A percentile compares a stretch with the other conserved stretches of the same genome.
Evolutionary conservation across 2,113 vertebrate species (phyloP).

Genomic region (Forbesichthys papilliferus): DNA sequence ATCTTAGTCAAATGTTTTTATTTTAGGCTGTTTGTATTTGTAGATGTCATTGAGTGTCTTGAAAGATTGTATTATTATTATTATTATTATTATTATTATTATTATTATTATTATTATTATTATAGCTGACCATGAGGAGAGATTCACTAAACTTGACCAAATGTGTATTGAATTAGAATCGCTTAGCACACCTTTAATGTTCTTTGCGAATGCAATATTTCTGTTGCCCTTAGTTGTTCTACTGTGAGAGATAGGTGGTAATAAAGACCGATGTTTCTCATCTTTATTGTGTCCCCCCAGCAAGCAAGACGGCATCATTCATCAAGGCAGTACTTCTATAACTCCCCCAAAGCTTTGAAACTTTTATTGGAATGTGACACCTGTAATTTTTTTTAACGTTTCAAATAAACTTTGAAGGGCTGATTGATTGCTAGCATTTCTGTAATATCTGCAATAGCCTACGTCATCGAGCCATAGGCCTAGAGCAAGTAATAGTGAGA

Average conservation of each 20-base stretch:
- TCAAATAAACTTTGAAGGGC: slow-evolving; percentile 32
- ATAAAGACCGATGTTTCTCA: slow-evolving; percentile 69
- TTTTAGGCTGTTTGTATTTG: no score
- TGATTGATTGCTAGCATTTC: slow-evolving; percentile 34
- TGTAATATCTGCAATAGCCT: slow-evolving; percentile 19
- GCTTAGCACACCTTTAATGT: slow-evolving; percentile 26
- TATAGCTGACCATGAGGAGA: no score
- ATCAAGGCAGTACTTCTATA: slow-evolving; percentile 55
- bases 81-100: no score
- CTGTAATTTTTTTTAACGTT: slow-evolving; percentile 16
- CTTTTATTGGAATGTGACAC: slow-evolving; percentile 31
- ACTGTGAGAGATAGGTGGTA: slow-evolving; percentile 43
- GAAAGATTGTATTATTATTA: no score
- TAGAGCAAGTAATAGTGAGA: slow-evolving; percentile 5
- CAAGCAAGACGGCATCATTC: slow-evolving; percentile 54
- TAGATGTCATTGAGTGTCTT: no score
- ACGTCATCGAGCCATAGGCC: slow-evolving; percentile 25
- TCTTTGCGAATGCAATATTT: slow-evolving; percentile 52
- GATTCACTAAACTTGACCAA: no score
- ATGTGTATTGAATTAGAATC: no score
- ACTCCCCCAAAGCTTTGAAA: slow-evolving; percentile 22
- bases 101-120: no score
- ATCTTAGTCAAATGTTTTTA: no score
- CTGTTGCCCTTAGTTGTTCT: slow-evolving; percentile 65
- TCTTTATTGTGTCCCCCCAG: slow-evolving; percentile 59